Percentiles rank a stretch among this genome's conserved stretches.
phyloP scores from a whole-genome alignment of 2,888 invertebrate genomes.

The Clepsis dumicolana region DNA sequence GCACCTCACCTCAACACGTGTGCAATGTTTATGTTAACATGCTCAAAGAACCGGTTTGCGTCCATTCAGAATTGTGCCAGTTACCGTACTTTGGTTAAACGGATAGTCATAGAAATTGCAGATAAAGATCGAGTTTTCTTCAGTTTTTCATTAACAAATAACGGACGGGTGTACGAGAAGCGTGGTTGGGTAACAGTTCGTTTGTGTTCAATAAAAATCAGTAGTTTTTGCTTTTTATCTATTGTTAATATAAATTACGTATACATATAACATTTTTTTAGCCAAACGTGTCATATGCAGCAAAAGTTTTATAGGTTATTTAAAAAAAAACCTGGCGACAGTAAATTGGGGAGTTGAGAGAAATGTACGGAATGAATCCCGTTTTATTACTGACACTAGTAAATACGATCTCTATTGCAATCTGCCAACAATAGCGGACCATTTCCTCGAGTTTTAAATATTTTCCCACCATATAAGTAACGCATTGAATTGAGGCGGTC shows the following conservation, averaged over 20 bases:
- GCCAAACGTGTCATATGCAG: too few relatives aligned
- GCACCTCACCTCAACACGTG: slow-evolving; percentile 15
- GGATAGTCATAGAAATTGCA: not conserved
- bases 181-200: not conserved
- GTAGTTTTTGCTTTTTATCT: too few relatives aligned
- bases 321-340: too few relatives aligned
- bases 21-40: slow-evolving; percentile 35
- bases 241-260: too few relatives aligned
- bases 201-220: too few relatives aligned
- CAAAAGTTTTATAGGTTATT: too few relatives aligned
- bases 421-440: not conserved
- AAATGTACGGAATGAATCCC: too few relatives aligned
- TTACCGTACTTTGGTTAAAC: not conserved
- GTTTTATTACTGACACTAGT: not conserved
- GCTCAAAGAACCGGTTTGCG: slow-evolving; percentile 25
- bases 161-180: not conserved
- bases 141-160: not conserved
- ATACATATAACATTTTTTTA: too few relatives aligned
- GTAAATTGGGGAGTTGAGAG: too few relatives aligned
- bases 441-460: not conserved
- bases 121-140: not conserved
- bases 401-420: too few relatives aligned
- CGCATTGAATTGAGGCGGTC: slow-evolving; percentile 6
- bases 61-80: slow-evolving; percentile 36
- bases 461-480: not conserved